A percentile compares a stretch with the other conserved stretches of the same genome.
Conservation (phyloP, 2,797 vertebrate species). For the Cheirogaleus major region DNA sequence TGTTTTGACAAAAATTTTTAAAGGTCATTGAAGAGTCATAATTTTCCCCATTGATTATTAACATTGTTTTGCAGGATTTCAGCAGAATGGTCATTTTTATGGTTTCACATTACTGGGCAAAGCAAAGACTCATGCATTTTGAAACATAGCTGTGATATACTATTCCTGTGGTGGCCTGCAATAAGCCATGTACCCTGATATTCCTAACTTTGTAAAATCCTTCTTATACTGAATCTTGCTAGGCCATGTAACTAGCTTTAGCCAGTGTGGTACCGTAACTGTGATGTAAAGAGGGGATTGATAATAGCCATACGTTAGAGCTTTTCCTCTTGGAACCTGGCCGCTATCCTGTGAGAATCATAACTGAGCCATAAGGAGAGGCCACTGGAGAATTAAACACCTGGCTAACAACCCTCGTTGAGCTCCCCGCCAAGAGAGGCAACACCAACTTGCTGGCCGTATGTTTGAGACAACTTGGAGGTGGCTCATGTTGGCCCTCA, state of each 20-base stretch:
- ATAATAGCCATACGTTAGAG: neutral
- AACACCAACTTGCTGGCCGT: neutral
- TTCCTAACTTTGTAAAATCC: neutral
- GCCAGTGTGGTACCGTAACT: neutral
- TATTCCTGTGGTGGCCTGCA: neutral
- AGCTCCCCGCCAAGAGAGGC: neutral
- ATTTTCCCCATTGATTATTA: neutral
- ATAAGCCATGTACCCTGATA: neutral
- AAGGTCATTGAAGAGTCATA: neutral
- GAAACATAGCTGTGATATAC: neutral
- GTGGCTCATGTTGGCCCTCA: neutral
- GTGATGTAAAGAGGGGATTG: neutral
- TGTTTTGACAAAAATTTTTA: conserved; percentile 11
- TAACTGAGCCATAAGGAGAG: neutral
- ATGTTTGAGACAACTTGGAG: neutral
- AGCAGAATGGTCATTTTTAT: neutral
- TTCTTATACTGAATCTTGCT: conserved; percentile 2
- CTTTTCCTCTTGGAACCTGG: neutral
- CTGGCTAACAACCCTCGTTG: neutral
- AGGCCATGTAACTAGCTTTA: neutral
- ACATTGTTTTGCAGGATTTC: neutral
- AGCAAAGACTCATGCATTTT: neutral
- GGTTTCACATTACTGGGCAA: neutral
- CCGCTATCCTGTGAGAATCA: neutral
- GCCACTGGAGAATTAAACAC: neutral